Evolutionary conservation across 2,113 vertebrate species (phyloP).

Genomic region (Cynopterus brachyotis): DNA sequence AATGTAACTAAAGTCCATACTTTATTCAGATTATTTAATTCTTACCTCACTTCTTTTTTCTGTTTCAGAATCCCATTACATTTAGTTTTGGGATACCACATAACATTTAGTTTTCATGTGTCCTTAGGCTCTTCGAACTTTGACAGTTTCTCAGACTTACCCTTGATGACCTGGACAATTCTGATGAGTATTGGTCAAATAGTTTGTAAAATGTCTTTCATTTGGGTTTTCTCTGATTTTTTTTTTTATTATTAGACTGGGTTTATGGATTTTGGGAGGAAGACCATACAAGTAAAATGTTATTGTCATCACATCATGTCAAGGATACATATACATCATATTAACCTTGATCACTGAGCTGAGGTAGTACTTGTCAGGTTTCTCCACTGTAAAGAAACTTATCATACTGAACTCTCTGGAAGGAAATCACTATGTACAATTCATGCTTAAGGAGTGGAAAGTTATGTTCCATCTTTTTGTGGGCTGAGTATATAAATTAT

Average conservation of each 20-base stretch:
- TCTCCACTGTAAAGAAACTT: background rate
- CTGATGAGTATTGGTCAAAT: background rate
- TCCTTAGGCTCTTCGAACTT: background rate
- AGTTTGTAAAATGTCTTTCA: background rate
- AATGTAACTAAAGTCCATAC: background rate
- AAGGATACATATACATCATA: background rate
- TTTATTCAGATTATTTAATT: background rate
- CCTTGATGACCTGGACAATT: background rate
- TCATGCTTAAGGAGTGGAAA: background rate
- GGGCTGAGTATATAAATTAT: background rate
- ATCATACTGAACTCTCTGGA: background rate
- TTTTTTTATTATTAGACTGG: background rate
- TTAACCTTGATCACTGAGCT: background rate
- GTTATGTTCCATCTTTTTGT: background rate
- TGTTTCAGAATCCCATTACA: background rate
- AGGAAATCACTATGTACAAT: background rate
- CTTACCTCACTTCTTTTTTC: background rate
- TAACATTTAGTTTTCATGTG: background rate
- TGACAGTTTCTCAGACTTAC: background rate
- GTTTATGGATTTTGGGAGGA: background rate
- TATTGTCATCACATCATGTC: background rate
- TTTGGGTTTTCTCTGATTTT: background rate
- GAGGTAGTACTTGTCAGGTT: background rate
- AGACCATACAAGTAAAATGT: background rate
- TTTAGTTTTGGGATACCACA: too few relatives aligned